These are phyloP conservation scores for Onychomys arenicola DNA, from an alignment of 2,797 vertebrate genomes.

Conservation along the genomic window DNA sequence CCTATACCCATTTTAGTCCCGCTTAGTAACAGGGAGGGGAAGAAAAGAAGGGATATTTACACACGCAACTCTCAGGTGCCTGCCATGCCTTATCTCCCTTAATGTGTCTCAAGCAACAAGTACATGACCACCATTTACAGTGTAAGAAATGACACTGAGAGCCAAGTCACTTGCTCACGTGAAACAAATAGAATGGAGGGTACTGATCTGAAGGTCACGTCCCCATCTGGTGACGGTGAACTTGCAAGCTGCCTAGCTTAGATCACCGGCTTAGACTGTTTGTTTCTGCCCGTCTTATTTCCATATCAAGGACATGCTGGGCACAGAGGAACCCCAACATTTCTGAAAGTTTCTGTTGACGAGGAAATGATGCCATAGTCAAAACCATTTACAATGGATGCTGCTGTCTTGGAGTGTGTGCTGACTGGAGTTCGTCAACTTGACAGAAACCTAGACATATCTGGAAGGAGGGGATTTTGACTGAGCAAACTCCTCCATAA, in stretches of 20 bases:
- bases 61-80: neutral
- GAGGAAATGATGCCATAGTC: neutral
- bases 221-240: neutral
- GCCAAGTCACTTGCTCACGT: neutral
- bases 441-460: neutral
- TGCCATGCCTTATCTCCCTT: neutral
- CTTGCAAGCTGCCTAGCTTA: neutral
- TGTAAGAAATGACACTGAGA: neutral
- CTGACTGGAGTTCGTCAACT: neutral
- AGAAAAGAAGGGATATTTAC: neutral
- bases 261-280: neutral
- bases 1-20: neutral
- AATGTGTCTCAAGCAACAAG: fast-evolving
- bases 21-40: neutral
- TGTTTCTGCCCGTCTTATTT: neutral
- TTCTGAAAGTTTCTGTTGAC: constrained; percentile 39
- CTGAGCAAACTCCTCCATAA: neutral
- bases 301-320: neutral
- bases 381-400: neutral
- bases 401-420: neutral
- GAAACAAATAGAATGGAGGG: neutral
- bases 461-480: no score
- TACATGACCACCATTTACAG: no score
- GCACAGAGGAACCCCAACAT: neutral
- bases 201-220: neutral